Percentiles rank a stretch among this genome's conserved stretches.
Conservation (phyloP, 1,140 invertebrate genomes). For the Patella vulgata region DNA sequence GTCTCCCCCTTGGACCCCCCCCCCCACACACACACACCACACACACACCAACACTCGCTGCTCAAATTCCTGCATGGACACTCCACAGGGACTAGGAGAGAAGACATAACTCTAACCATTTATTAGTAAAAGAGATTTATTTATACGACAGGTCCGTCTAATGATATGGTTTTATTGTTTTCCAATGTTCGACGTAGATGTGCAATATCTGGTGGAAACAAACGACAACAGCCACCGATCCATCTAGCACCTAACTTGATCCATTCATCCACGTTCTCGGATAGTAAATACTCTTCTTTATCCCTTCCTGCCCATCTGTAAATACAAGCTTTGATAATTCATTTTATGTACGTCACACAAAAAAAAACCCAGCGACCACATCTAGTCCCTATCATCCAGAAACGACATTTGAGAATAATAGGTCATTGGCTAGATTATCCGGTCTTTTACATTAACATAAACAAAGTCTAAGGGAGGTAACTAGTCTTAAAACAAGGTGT, state of each 20-base stretch:
- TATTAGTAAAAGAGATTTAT: neutral
- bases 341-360: neutral
- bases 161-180: neutral
- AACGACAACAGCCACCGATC: conserved; percentile 84
- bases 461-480: too few relatives aligned
- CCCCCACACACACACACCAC: too few relatives aligned
- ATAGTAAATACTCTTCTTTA: conserved; percentile 52
- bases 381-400: too few relatives aligned
- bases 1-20: too few relatives aligned
- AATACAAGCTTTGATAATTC: neutral
- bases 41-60: neutral
- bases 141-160: neutral
- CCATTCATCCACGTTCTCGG: conserved; percentile 76
- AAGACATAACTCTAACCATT: neutral
- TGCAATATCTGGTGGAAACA: conserved; percentile 74
- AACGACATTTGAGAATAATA: too few relatives aligned
- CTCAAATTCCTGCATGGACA: conserved; percentile 1
- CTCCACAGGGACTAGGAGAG: neutral
- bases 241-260: conserved; percentile 76
- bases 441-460: too few relatives aligned
- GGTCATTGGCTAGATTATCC: too few relatives aligned
- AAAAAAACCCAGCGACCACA: too few relatives aligned
- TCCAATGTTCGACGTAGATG: conserved; percentile 26
- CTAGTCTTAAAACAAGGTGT: too few relatives aligned
- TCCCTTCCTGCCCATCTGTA: neutral